Conservation (phyloP, 2,797 vertebrate species). For the Sebastes diaconus region DNA sequence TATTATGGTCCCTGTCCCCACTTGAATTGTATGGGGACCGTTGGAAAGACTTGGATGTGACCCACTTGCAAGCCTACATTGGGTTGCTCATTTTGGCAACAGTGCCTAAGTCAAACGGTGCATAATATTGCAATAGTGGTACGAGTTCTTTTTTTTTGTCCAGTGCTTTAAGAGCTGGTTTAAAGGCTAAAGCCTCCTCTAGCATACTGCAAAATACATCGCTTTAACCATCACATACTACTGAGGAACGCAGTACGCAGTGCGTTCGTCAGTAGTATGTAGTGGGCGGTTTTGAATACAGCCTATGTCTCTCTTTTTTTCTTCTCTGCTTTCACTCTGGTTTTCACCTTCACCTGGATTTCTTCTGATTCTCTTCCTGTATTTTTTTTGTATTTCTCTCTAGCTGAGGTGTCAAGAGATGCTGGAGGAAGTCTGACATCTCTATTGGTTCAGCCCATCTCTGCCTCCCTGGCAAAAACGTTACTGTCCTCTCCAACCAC, state of each 20-base stretch:
- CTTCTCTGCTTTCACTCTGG: neutral
- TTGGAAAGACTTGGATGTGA: neutral
- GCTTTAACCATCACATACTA: no score
- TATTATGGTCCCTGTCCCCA: neutral
- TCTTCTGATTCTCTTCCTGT: neutral
- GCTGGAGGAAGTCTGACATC: slow-evolving; percentile 80
- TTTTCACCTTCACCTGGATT: neutral
- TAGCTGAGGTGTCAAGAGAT: slow-evolving; percentile 84
- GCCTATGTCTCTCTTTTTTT: neutral
- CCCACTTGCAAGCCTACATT: neutral
- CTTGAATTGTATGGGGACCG: neutral
- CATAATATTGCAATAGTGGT: neutral
- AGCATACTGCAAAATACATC: no score
- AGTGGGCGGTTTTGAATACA: no score
- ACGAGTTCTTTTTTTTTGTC: neutral
- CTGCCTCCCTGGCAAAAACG: slow-evolving; percentile 84
- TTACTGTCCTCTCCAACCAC: slow-evolving; percentile 75
- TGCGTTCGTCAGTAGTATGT: no score
- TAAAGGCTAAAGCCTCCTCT: no score
- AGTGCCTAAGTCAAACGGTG: neutral
- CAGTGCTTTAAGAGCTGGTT: no score
- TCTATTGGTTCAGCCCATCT: slow-evolving; percentile 92
- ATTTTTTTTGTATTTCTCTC: slow-evolving; percentile 8
- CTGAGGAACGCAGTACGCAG: no score
- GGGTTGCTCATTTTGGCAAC: neutral